Evolutionary conservation across 2,113 vertebrate genomes (phyloP).

Genomic region (Corythoichthys intestinalis): DNA sequence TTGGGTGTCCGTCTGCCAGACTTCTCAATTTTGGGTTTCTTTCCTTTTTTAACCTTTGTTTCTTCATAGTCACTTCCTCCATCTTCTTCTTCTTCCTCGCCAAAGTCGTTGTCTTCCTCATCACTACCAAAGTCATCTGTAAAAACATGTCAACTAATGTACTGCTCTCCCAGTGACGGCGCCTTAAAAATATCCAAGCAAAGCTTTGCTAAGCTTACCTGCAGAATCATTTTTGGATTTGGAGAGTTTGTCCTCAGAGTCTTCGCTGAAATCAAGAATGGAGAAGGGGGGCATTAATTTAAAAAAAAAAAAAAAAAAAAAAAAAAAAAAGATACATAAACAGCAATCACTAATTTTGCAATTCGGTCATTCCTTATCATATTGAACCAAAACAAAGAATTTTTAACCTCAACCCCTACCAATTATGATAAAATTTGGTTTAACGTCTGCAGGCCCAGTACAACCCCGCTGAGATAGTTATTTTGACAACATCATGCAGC

Average conservation of each 20-base stretch:
- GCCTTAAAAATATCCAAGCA: neutral
- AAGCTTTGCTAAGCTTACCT: conserved; percentile 72
- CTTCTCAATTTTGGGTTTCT: conserved; percentile 81
- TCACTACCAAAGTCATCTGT: conserved; percentile 84
- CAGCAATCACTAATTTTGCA: no score
- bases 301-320: neutral
- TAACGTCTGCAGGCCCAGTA: no score
- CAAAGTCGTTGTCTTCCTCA: conserved; percentile 79
- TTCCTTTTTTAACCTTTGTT: conserved; percentile 84
- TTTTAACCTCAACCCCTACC: no score
- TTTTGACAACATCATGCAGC: no score
- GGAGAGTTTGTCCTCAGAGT: conserved; percentile 93
- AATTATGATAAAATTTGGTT: no score
- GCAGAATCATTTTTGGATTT: conserved; percentile 96
- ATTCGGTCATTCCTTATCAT: no score
- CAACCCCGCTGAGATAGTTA: no score
- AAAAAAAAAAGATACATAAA: neutral
- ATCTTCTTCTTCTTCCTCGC: conserved; percentile 77
- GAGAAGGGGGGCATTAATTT: no score
- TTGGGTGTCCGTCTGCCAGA: conserved; percentile 76
- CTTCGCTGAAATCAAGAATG: conserved; percentile 78
- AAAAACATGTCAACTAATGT: conserved; percentile 2
- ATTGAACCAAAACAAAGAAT: no score
- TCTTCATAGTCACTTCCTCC: conserved; percentile 84
- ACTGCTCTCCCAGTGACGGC: neutral